Evolutionary conservation across 1,140 invertebrate species (phyloP).

Genomic region (Drosophila pallidifrons): DNA sequence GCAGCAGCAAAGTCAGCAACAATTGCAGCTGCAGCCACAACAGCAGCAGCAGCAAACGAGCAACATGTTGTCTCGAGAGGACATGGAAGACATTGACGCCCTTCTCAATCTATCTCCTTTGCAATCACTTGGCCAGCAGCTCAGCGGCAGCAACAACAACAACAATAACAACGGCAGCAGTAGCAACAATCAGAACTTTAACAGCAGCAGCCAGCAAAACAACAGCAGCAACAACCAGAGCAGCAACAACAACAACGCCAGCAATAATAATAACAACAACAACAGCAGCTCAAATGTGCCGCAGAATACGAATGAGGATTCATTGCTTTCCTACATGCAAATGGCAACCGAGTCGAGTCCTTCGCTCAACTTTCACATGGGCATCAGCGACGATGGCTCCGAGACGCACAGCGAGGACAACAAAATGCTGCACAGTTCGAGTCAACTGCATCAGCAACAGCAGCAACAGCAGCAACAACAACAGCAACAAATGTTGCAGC

Average conservation of each 20-base stretch:
- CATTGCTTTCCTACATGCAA: constrained; percentile 79
- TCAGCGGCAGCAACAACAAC: constrained; percentile 25
- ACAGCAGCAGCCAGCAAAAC: constrained; percentile 26
- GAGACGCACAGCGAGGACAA: constrained; percentile 72
- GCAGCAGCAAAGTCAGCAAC: constrained; percentile 49
- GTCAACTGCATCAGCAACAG: constrained; percentile 26
- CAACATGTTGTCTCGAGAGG: constrained; percentile 67
- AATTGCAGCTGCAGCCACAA: constrained; percentile 24
- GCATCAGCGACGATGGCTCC: constrained; percentile 77
- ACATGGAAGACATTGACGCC: constrained; percentile 75
- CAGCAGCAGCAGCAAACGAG: constrained; percentile 45
- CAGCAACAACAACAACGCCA: constrained; percentile 38
- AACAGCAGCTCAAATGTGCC: constrained; percentile 55
- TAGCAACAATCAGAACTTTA: constrained; percentile 29
- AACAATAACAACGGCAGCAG: constrained; percentile 38
- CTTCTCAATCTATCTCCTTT: constrained; percentile 77
- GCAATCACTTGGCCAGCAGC: constrained; percentile 60
- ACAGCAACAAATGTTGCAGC: constrained; percentile 47
- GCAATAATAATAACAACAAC: constrained; percentile 54
- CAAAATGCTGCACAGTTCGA: constrained; percentile 49
- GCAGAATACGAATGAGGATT: constrained; percentile 75
- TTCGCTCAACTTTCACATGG: constrained; percentile 77
- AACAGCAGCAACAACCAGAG: constrained; percentile 42
- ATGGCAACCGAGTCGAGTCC: constrained; percentile 77
- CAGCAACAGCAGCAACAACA: constrained; percentile 49